phyloP scores from a whole-genome alignment of 2,797 vertebrate species.

The Sebastes reedi region DNA sequence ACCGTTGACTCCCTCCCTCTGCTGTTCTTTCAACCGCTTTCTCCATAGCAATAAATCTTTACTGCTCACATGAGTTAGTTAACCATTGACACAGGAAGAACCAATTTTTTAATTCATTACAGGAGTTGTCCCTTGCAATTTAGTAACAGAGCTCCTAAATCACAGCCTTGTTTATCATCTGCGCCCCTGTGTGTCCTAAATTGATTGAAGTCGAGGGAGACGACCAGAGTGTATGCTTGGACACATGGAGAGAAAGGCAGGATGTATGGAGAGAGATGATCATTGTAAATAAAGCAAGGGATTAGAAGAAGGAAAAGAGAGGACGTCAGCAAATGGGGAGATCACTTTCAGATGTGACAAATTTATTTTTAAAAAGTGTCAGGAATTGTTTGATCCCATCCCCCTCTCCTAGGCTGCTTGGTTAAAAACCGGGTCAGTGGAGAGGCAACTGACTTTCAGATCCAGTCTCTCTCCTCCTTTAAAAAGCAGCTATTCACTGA shows the following conservation, averaged over 20 bases:
- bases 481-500: conserved; percentile 28
- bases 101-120: background rate
- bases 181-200: background rate
- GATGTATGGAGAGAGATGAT: background rate
- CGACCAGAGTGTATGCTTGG: background rate
- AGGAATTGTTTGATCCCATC: background rate
- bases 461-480: background rate
- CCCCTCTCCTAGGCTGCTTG: conserved; percentile 1
- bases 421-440: conserved; percentile 45
- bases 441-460: conserved; percentile 15
- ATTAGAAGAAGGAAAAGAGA: too few relatives aligned
- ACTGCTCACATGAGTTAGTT: conserved; percentile 17
- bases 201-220: background rate
- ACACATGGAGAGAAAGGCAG: background rate
- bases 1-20: background rate
- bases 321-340: too few relatives aligned
- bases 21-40: background rate
- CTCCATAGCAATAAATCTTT: background rate
- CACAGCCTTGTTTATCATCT: conserved; percentile 21
- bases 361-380: background rate
- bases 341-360: background rate
- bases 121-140: background rate
- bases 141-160: conserved; percentile 18
- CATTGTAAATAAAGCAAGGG: background rate
- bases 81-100: conserved; percentile 15